These are phyloP conservation scores for Dipodomys ordii DNA, from an alignment of 2,113 vertebrate genomes.

Conservation along the genomic window DNA sequence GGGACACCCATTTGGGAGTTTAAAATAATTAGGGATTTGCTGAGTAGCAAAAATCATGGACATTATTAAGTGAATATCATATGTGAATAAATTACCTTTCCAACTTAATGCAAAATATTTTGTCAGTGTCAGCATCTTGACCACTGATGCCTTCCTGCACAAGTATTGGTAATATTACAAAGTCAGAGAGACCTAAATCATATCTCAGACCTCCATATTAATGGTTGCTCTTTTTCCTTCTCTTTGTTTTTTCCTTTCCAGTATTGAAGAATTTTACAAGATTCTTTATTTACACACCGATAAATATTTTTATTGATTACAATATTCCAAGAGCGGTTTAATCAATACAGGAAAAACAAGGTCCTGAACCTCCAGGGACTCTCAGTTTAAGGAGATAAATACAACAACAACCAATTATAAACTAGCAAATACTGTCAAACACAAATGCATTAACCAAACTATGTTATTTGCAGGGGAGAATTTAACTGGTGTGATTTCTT, in stretches of 20 bases:
- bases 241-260: neutral
- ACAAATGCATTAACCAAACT: no score
- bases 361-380: neutral
- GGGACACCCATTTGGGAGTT: neutral
- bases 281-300: neutral
- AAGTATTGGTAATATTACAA: neutral
- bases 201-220: neutral
- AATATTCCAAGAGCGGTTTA: conserved; percentile 7
- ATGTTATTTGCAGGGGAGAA: no score
- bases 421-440: neutral
- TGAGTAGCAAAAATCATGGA: neutral
- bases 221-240: neutral
- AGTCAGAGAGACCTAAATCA: neutral
- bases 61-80: neutral
- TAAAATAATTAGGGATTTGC: conserved; percentile 16
- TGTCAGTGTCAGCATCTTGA: neutral
- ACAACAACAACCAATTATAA: neutral
- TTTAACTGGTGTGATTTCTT: no score
- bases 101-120: neutral
- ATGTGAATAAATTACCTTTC: conserved; percentile 30
- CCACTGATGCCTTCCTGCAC: neutral
- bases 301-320: neutral
- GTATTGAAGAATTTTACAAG: neutral
- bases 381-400: neutral
- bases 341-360: neutral